Evolutionary conservation across 2,113 vertebrate genomes (phyloP), one percentile per base, ranked within the genome.

Genomic region (Taurulus bubalis): DNA sequence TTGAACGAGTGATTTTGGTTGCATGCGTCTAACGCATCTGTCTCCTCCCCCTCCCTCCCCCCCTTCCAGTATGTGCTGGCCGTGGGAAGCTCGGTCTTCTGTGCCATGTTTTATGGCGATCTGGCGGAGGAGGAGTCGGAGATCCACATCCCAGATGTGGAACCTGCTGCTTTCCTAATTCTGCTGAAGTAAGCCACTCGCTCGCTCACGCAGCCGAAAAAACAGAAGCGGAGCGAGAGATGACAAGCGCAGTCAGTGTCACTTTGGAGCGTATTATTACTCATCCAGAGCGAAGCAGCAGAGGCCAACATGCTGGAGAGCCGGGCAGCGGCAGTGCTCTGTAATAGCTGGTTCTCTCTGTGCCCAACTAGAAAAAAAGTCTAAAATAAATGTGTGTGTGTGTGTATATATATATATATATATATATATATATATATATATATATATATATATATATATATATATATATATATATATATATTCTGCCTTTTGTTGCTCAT

Each of bases 61-160:
- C 26, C 36, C 60, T 30, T 58, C 0, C 95, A 99, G 98, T 99
- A 99, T 4, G 97, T 99, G 81, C 90, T 99, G 95, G 98, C 98
- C 8, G 98, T 99, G 36, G 98, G 98, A 62, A 99, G 98, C 94
- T 99, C 98, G 0, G 98, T 99, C 88, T 99, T 99, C 95, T 98
- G 98, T 28, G 98, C 98, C 91, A 99, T 99, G 98, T 99, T 99
- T 93, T 99, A 99, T 20, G 96, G 98, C 8, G 98, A 99, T 89
- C 95, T 99, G 6, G 98, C 98, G 0, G 98, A 99, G 94, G 96
- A 96, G 80, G 96, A 97, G 93, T 95, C 96, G 0, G 97, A 98
- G 93, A 98, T 99, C 92, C 97, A 97, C 91, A 99, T 99, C 85
- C 98, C 98, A 73, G 98, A 99, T 92, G 98, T 99, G 94, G 98